These are phyloP conservation scores for Palythoa grandiflora DNA, from an alignment of 92 coral and sea anemone species.

Conservation along the genomic window DNA sequence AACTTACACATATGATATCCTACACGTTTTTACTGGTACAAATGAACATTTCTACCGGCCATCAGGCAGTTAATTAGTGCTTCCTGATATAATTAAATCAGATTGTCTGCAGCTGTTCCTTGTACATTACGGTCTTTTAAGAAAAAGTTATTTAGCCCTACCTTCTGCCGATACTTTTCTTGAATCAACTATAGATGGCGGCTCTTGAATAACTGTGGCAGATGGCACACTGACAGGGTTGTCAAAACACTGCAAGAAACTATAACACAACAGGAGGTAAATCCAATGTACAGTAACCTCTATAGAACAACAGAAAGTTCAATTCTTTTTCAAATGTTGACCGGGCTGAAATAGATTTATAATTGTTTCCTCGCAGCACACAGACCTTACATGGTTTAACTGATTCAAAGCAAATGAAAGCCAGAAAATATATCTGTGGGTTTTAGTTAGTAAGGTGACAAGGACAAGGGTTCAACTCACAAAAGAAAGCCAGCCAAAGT, in stretches of 20 bases:
- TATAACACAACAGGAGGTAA: not conserved
- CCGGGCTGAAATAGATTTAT: not conserved
- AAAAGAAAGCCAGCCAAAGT: too few species aligned
- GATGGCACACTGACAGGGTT: not conserved
- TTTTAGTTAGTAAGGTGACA: too few species aligned
- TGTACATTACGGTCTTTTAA: not conserved
- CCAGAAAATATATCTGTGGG: too few species aligned
- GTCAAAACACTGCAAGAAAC: slow-evolving; percentile 13
- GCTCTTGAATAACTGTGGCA: not conserved
- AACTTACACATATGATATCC: too few species aligned
- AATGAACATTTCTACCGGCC: too few species aligned
- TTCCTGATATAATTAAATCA: not conserved
- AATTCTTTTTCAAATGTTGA: not conserved
- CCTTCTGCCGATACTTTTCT: not conserved
- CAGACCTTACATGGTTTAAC: not conserved
- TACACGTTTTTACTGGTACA: too few species aligned
- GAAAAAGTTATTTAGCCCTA: not conserved
- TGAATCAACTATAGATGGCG: not conserved
- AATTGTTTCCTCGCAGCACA: too few species aligned
- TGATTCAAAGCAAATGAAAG: too few species aligned
- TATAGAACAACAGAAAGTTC: not conserved
- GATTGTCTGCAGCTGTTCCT: not conserved
- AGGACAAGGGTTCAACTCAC: too few species aligned
- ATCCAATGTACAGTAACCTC: too few species aligned
- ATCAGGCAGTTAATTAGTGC: too few species aligned